Evolutionary conservation across 1,140 invertebrate species (phyloP), one percentile per base, ranked within the genome.

Genomic region (Drepana arcuata): DNA sequence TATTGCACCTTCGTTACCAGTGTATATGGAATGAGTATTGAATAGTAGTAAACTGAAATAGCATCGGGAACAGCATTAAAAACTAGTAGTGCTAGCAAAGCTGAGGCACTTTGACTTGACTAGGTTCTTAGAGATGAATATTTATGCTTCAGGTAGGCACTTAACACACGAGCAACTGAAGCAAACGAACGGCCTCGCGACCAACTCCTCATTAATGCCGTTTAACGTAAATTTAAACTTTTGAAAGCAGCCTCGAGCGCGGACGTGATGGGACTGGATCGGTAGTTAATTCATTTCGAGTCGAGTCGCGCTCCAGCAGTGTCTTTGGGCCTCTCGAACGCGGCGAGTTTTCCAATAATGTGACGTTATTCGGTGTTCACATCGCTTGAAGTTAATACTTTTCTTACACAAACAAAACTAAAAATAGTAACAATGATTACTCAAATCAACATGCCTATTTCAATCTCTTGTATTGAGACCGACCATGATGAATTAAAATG

Each of bases 291-390:
- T 67, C 48, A 72, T 68, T 66, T 47, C 34, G 31, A 71, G 67
- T 70, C 63, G 40, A 51, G 48, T 58, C 60, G 54, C 50, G 57
- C 47, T 42, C 36, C 54, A 45, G 42, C 49, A n/a, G n/a, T n/a
- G 50, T 57, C 48, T 63, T 65, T 63, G 63, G 50, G 51, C 47
- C 51, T 62, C 55, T 37, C 39, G 51, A 50, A 66, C 58, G 54
- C 66, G 57, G 41, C 58, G 59, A 72, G 61, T 70, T 74, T 78
- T 74, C 73, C 71, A 67, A 73, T 65, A 43, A 61, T 31, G 54
- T 78, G 68, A 74, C 68, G 70, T 72, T 72, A 74, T 51, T 45
- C 50, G 69, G 72, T n/a, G n/a, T n/a, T n/a, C n/a, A n/a, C n/a
- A n/a, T n/a, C n/a, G n/a, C n/a, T n/a, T n/a, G n/a, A n/a, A n/a